phyloP scores from a whole-genome alignment of 1,140 invertebrate species.

The Apis cerana region DNA sequence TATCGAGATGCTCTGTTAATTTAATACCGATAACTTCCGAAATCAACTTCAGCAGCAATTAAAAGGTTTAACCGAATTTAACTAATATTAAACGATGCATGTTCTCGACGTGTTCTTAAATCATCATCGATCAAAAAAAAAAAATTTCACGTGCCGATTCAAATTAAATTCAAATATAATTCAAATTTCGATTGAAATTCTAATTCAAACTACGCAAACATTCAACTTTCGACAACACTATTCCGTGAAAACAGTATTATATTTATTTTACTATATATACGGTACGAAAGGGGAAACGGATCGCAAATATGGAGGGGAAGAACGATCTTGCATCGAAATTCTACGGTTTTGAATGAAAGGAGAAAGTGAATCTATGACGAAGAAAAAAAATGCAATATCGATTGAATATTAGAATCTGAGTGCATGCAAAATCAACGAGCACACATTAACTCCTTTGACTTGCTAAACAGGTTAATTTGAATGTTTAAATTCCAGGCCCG shows the following conservation, averaged over 20 bases:
- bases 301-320: background rate
- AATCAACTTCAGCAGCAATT: background rate
- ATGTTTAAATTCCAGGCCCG: conserved; percentile 77
- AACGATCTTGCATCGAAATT: background rate
- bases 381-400: conserved; percentile 68
- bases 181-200: background rate
- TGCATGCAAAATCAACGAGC: conserved; percentile 56
- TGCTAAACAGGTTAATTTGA: conserved; percentile 80
- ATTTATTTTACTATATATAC: background rate
- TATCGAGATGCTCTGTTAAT: background rate
- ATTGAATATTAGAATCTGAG: conserved; percentile 75
- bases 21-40: background rate
- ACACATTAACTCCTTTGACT: conserved; percentile 77
- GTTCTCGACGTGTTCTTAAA: too few species aligned
- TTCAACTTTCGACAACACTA: background rate
- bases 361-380: background rate
- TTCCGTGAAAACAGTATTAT: background rate
- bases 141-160: background rate
- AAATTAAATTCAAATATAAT: background rate
- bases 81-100: too few species aligned
- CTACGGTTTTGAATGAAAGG: too few species aligned
- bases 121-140: too few species aligned
- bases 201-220: background rate
- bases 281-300: too few species aligned
- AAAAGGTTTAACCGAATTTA: too few species aligned